A percentile compares a stretch with the other conserved stretches of the same genome.
These are phyloP conservation scores for Volucella inanis DNA, from an alignment of 2,888 invertebrate species.

Conservation along the genomic window DNA sequence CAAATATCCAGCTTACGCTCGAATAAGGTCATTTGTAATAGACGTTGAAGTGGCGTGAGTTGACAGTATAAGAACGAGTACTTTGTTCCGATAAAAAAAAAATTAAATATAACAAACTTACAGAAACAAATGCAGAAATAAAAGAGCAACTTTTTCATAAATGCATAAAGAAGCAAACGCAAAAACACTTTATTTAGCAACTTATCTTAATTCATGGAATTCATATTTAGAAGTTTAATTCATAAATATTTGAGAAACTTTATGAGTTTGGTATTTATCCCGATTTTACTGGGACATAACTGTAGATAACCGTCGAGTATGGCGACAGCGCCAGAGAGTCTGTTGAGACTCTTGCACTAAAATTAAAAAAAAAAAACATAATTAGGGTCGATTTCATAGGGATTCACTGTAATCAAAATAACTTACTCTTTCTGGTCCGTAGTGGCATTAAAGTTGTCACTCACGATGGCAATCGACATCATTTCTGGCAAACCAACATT, in stretches of 20 bases:
- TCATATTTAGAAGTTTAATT: constrained; percentile 11
- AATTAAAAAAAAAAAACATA: constrained; percentile 63
- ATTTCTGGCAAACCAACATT: constrained; percentile 84
- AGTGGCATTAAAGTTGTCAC: constrained; percentile 84
- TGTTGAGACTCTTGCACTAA: constrained; percentile 85
- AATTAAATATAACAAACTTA: not conserved
- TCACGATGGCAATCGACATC: constrained; percentile 86
- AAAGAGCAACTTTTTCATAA: constrained; percentile 28
- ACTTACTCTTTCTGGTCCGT: constrained; percentile 77
- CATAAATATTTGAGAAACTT: not conserved
- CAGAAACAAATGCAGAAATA: not conserved
- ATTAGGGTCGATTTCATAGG: not conserved
- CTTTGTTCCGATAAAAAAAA: too few relatives aligned
- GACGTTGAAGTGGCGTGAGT: too few relatives aligned
- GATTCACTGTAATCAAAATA: not conserved
- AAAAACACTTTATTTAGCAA: constrained; percentile 60
- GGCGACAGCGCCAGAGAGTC: constrained; percentile 85
- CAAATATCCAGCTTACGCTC: too few relatives aligned
- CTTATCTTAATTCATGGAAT: constrained; percentile 34
- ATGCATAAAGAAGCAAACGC: constrained; percentile 66
- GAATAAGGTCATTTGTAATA: too few relatives aligned
- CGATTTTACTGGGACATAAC: constrained; percentile 86
- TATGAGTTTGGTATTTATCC: constrained; percentile 74
- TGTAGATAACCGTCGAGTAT: constrained; percentile 87
- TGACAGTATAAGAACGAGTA: too few relatives aligned